Evolutionary conservation across 2,113 vertebrate genomes (phyloP).

Genomic region (Origma solitaria): DNA sequence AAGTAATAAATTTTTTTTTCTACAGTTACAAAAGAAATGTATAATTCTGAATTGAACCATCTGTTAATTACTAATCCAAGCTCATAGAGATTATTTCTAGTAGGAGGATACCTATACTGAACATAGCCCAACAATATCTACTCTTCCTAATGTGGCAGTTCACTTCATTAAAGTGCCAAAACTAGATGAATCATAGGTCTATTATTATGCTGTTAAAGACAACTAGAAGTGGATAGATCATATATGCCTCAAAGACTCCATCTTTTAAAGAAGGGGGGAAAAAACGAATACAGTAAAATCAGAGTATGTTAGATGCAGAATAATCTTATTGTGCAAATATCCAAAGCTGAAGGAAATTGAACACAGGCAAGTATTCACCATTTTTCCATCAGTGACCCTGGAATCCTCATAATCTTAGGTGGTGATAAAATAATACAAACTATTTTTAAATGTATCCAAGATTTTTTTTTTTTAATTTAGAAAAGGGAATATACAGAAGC

Average conservation of each 20-base stretch:
- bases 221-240: background rate
- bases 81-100: background rate
- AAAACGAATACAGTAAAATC: background rate
- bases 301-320: background rate
- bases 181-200: background rate
- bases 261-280: background rate
- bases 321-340: background rate
- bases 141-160: background rate
- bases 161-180: conserved; percentile 13
- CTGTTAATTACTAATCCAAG: background rate
- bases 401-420: background rate
- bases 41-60: background rate
- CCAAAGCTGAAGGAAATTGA: background rate
- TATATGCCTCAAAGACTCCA: background rate
- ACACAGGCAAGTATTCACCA: background rate
- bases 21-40: background rate
- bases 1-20: background rate
- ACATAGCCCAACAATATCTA: background rate
- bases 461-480: background rate
- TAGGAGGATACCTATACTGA: background rate
- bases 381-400: background rate
- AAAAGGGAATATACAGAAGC: background rate
- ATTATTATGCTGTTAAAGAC: conserved; percentile 14
- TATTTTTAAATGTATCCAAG: accelerated
- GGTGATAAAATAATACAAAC: background rate